Evolutionary conservation across 2,888 invertebrate species (phyloP), one percentile per base, ranked within the genome.

Genomic region (Aspidiotus destructor): DNA sequence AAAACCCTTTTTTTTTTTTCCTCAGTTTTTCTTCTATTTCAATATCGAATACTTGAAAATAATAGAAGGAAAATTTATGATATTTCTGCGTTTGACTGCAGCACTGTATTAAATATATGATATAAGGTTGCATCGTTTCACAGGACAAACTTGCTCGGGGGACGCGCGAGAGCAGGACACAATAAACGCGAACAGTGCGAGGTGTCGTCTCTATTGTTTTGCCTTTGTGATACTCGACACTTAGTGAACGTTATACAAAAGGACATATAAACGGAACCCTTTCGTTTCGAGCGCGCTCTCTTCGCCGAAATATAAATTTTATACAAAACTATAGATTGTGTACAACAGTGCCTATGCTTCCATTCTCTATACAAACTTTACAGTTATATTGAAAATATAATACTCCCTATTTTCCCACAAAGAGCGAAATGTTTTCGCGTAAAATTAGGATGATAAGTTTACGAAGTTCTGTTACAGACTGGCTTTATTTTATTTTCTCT

Each of bases 21-120:
- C 28, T 28, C 28, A 28, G 28, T 28, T 28, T 28, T 40, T 42
- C 28, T 67, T 65, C 57, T 58, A 57, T 48, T 15, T 57, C 44
- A 44, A 57, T 57, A 58, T 48, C 60, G 58, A 67, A 55, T 67
- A 55, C 60, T 55, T 55, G 48, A 60, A 55, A 67, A 67, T 48
- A 58, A 67, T 57, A 60, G 60, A 48, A 58, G 67, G 58, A 67
- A 58, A 67, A 67, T 67, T 67, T 67, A 67, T 67, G 57, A 60
- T 60, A 60, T 67, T 58, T 67, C 67, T 67, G 67, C 67, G 58
- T 67, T 60, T 67, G 67, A 67, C 67, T 67, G 67, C 67, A 60
- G 67, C 67, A 67, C 67, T 67, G 67, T 67, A 67, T 67, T 67
- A 67, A 67, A 67, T 67, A 67, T 67, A 67, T 67, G 67, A 67